Percentiles rank a stretch among this genome's conserved stretches.
phyloP scores from a whole-genome alignment of 2,888 invertebrate genomes.

The Pseudococcus jackbeardsleyi region DNA sequence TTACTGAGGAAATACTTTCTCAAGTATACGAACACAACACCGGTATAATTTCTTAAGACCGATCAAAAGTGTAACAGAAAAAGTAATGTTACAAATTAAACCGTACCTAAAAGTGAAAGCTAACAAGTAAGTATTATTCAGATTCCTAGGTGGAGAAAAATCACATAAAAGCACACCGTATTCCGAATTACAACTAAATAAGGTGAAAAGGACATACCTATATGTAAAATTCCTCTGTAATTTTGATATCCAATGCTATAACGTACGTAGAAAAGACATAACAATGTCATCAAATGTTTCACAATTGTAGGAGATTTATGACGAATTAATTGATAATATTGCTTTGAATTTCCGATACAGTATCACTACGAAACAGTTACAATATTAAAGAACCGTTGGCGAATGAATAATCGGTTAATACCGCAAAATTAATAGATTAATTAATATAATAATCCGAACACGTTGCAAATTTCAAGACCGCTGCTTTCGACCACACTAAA shows the following conservation, averaged over 20 bases:
- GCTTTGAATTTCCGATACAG: slow-evolving; percentile 17
- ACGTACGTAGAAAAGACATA: slow-evolving; percentile 27
- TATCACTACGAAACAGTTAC: slow-evolving; percentile 25
- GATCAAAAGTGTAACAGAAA: slow-evolving; percentile 11
- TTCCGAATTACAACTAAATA: not conserved
- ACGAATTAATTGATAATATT: slow-evolving; percentile 20
- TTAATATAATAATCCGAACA: slow-evolving; percentile 46
- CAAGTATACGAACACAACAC: not conserved
- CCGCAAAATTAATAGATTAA: not conserved
- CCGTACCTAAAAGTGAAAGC: slow-evolving; percentile 45
- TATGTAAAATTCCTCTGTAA: not conserved
- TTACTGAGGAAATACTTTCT: not conserved
- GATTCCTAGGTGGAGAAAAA: not conserved
- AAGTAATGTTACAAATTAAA: slow-evolving; percentile 6
- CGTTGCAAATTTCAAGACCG: slow-evolving; percentile 52
- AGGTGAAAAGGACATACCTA: not conserved
- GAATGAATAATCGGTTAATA: not conserved
- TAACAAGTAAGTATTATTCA: not conserved
- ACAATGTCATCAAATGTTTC: slow-evolving; percentile 54
- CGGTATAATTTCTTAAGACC: not conserved
- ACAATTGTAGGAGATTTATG: slow-evolving; percentile 36
- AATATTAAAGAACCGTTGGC: not conserved
- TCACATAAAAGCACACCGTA: not conserved
- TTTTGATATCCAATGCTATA: not conserved
- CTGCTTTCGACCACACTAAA: slow-evolving; percentile 34